Evolutionary conservation across 92 coral and sea anemone genomes (phyloP), one percentile per base, ranked within the genome.

Genomic region (Parazoanthus darwini): DNA sequence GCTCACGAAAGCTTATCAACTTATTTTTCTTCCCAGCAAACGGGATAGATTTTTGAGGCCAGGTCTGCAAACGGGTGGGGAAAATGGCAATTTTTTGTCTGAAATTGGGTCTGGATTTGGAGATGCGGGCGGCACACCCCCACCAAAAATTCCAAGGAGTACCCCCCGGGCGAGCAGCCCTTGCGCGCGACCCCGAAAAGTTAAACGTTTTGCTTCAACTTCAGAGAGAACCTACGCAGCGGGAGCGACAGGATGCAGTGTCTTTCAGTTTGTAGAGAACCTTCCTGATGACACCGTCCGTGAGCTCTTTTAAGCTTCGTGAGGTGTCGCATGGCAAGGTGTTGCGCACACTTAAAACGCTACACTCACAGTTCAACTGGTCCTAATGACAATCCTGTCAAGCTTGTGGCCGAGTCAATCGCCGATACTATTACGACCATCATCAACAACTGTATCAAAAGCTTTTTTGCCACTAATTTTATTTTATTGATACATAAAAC

Each of bases 171-270:
- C 66, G 81, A 85, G 25, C 89, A 85, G 67, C 86, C 89, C 8
- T 70, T 90, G 89, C 89, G 88, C 84, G 42, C 25, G 89, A 89
- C 35, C 91, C 88, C n/a, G 18, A 84, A 56, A 89, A 35, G 42
- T 42, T 88, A 8, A 88, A 88, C 46, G 29, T 18, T 33, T 70
- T 48, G 63, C 89, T 73, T 85, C 85, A 46, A 90, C 92, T 43
- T 90, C 90, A 38, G 90, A 80, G 74, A 86, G 92, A 86, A 90
- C 86, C 89, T 85, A 39, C 42, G 23, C 8, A 77, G 26, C 44
- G 5, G 20, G 46, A 22, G 36, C 79, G 78, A 71, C 35, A 44
- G 88, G 23, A 77, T 42, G 51, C 36, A 74, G 14, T 54, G 72
- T n/a, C 79, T 89, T 36, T 14, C 67, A 56, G 38, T 71, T 74